These are phyloP conservation scores for Sylvia borin DNA, from an alignment of 2,797 vertebrate genomes.

Conservation along the genomic window DNA sequence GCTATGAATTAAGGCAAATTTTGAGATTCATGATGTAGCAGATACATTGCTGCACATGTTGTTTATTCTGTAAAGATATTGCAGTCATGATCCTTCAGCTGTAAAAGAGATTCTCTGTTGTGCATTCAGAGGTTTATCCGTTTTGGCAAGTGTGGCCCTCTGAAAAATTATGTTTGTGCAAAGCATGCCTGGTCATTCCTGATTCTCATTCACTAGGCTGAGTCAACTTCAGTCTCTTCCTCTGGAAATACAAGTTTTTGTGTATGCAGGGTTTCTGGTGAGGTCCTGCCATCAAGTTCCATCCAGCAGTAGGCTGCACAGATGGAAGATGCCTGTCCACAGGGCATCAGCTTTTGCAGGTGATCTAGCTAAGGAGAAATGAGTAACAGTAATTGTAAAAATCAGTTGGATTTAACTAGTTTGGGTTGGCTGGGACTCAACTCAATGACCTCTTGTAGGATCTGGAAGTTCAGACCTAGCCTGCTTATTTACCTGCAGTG, in stretches of 20 bases:
- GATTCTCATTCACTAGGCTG: neutral
- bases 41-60: neutral
- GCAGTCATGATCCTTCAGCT: neutral
- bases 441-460: neutral
- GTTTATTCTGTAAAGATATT: neutral
- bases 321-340: fast-evolving
- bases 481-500: neutral
- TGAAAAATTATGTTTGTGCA: neutral
- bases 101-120: neutral
- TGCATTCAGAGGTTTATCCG: neutral
- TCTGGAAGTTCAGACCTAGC: neutral
- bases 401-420: neutral
- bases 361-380: neutral
- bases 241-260: neutral
- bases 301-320: neutral
- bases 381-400: neutral
- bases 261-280: neutral
- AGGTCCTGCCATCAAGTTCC: neutral
- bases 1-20: neutral
- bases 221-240: neutral
- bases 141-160: neutral
- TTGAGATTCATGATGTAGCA: neutral
- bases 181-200: neutral
- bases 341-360: neutral
- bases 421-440: neutral